phyloP scores from a whole-genome alignment of 2,113 vertebrate genomes.

The Phrynocephalus versicolor region DNA sequence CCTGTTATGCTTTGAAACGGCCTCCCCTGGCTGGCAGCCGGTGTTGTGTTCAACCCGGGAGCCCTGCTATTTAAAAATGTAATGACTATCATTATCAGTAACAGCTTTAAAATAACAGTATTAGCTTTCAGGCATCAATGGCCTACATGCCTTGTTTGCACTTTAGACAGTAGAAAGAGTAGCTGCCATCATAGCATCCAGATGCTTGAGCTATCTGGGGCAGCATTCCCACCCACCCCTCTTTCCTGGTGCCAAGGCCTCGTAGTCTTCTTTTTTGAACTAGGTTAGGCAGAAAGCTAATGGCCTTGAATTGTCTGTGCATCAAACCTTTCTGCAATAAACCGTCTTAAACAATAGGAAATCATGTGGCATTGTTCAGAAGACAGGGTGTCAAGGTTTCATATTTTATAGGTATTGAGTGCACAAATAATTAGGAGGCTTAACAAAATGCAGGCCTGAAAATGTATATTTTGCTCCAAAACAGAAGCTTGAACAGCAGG shows the following conservation, averaged over 20 bases:
- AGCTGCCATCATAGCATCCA: neutral
- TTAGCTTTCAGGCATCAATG: neutral
- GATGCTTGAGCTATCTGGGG: neutral
- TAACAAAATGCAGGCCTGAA: too few species aligned
- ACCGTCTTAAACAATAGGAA: neutral
- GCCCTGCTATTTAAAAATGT: neutral
- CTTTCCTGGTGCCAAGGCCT: neutral
- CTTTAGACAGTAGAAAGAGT: neutral
- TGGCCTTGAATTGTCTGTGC: neutral
- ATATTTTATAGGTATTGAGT: too few species aligned
- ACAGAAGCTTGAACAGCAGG: too few species aligned
- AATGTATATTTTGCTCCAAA: too few species aligned
- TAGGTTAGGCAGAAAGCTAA: neutral
- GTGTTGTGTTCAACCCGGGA: neutral
- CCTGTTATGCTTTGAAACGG: slow-evolving; percentile 25
- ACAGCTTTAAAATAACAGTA: slow-evolving; percentile 13
- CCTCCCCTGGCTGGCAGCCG: neutral
- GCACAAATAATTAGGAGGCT: too few species aligned
- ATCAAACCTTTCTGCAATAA: neutral
- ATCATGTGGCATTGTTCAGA: neutral
- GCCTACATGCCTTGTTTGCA: neutral
- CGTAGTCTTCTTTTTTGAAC: neutral
- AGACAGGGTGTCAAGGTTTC: too few species aligned
- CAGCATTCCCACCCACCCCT: neutral
- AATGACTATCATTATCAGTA: neutral